Evolutionary conservation across 2,113 vertebrate species (phyloP), one percentile per base, ranked within the genome.

Genomic region (Siniperca chuatsi): DNA sequence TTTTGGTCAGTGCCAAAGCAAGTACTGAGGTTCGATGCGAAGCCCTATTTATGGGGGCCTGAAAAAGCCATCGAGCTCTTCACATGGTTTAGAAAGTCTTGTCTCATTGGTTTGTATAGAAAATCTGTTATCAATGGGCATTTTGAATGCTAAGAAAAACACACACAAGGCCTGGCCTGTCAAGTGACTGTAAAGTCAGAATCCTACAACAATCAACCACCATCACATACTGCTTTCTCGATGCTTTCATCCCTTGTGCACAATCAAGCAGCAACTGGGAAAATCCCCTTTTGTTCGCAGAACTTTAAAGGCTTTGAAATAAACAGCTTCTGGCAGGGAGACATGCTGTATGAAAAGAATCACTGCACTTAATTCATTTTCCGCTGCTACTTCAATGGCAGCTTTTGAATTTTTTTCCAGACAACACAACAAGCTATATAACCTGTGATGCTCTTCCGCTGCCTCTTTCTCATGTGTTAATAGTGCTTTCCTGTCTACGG

Each of bases 321-420:
- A 64, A 91, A 85, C 68, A 16, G 77, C 86, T 84, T 58, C 66
- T 78, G 83, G 85, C 82, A 70, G 78, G n/a, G 55, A 79, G 61
- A 84, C 67, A 29, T 21, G 58, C 46, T 29, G 61, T 60, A 81
- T 50, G 50, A 85, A 71, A 78, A 80, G 33, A 81, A 90, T 80
- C 80, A 33, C 54, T 55, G 78, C 84, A 57, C 72, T 86, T 82
- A 72, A 87, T 82, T 89, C 74, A 77, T 90, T 88, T 82, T 90
- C 93, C 35, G 5, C 80, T 35, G 69, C 78, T 23, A 15, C 82
- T 75, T 75, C 86, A 81, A 76, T 73, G 21, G 67, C 72, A 64
- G 78, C 76, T 79, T 72, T 23, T 65, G 62, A 83, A 72, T 76
- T n/a, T 46, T 20, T 25, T 81, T 78, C 75, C 89, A 90, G 80